Percentiles rank a stretch among this genome's conserved stretches.
phyloP scores from a whole-genome alignment of 1,140 invertebrate species.

The Anoplolepis gracilipes region DNA sequence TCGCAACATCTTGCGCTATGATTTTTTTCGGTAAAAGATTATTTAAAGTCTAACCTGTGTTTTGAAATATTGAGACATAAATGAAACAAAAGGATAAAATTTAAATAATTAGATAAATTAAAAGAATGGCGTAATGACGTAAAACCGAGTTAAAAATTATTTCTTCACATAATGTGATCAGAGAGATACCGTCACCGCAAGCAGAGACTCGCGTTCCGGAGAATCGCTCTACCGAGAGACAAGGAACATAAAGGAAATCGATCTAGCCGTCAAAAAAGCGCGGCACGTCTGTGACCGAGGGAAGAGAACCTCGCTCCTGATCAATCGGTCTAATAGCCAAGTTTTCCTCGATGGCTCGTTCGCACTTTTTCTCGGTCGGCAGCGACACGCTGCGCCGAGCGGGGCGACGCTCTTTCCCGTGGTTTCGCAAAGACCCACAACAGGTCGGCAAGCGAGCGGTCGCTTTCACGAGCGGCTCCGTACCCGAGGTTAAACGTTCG shows the following conservation, averaged over 20 bases:
- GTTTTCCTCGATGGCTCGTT: conserved; percentile 12
- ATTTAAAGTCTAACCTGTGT: too few relatives aligned
- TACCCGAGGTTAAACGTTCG: conserved; percentile 83
- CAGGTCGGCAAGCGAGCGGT: conserved; percentile 62
- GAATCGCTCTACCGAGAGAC: neutral
- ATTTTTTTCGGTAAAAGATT: neutral
- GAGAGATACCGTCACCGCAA: neutral
- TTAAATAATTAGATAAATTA: neutral
- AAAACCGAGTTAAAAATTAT: neutral
- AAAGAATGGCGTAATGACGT: neutral
- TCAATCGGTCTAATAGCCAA: conserved; percentile 18
- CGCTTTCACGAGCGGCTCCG: conserved; percentile 79
- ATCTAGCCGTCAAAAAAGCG: conserved; percentile 26
- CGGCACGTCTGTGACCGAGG: conserved; percentile 28
- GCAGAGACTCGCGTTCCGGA: neutral
- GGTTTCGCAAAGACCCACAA: conserved; percentile 75
- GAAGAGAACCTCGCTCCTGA: conserved; percentile 42
- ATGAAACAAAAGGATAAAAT: too few relatives aligned
- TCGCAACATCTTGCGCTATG: neutral
- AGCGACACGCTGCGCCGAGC: neutral
- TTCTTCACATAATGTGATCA: neutral
- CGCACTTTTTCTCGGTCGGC: conserved; percentile 6
- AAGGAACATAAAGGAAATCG: neutral
- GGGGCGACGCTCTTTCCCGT: conserved; percentile 64
- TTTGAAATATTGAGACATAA: too few relatives aligned